Base-by-base conservation (phyloP, 2,113 vertebrate genomes). In the Osmerus eperlanus region DNA sequence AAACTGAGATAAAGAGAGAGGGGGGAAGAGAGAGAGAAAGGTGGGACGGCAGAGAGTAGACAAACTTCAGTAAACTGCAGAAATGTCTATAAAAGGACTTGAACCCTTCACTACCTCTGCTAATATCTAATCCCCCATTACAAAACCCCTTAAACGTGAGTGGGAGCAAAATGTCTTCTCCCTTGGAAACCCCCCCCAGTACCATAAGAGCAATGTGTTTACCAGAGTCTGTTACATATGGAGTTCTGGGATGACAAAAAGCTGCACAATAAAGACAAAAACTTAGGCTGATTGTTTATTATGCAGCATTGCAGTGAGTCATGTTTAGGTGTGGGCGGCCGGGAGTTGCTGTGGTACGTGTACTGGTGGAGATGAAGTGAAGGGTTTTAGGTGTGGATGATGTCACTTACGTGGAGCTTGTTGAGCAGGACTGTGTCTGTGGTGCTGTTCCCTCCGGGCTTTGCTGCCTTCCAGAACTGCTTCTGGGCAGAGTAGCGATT, bases 391-490 rank as follows among this genome's bases (percentile, higher is more conserved):
- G 36, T 8, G n/a, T 12, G n/a, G 32, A 28, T 78, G 71, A 47
- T 71, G 61, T 77, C 28, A 93, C 96, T 89, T 86, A 99, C 97
- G 0, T 99, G 97, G 28, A 99, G 88, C 69, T 99, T 99, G 81
- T 99, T 99, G 79, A 99, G 96, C 1, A 99, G 92, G 64, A 98
- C 95, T 0, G 96, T 90, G 19, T 99, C 97, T 0, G 97, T 98
- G 0, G 94, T 95, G 84, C 90, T 95, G 90, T 95, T 98, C 52
- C 95, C 95, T 65, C 97, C 97, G 0, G 97, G 97, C 79, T 98
- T 98, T 0, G 97, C 97, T 5, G 97, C 97, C 85, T 99, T 99
- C 97, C 97, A 99, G 91, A 99, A 99, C 90, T 99, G 97, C 88
- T 99, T 99, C 83, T 99, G 97, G 62, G 97, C 97, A 0, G 97